Percentiles rank a stretch among this genome's conserved stretches.
These are phyloP conservation scores for Acleris holmiana DNA, from an alignment of 2,888 invertebrate species.

Conservation along the genomic window DNA sequence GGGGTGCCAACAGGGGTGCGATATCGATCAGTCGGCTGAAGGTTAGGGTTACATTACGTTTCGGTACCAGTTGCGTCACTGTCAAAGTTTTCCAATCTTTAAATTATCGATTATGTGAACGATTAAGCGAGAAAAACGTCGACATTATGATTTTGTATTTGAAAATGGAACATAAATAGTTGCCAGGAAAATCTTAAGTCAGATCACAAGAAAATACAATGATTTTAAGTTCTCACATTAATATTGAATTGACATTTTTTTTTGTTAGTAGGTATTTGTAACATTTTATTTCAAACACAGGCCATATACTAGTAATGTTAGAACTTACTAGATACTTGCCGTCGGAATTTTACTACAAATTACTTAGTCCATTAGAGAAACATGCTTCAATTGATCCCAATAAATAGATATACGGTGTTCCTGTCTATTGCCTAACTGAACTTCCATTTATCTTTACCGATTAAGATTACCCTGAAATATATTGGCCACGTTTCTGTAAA, in stretches of 20 bases:
- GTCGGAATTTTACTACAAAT: not conserved
- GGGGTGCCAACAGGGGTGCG: slow-evolving; percentile 34
- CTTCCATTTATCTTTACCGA: slow-evolving; percentile 1
- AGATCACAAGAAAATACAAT: too few relatives aligned
- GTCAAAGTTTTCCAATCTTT: not conserved
- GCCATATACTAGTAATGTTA: too few relatives aligned
- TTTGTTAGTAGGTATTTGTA: too few relatives aligned
- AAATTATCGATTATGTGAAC: slow-evolving; percentile 12
- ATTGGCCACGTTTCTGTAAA: slow-evolving; percentile 12
- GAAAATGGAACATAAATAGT: too few relatives aligned
- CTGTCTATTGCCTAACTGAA: not conserved
- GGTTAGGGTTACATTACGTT: slow-evolving; percentile 36
- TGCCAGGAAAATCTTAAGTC: too few relatives aligned
- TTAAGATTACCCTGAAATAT: slow-evolving; percentile 14
- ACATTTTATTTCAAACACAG: too few relatives aligned
- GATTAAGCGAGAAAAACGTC: too few relatives aligned
- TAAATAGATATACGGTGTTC: not conserved
- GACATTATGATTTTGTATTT: too few relatives aligned
- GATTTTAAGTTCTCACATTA: too few relatives aligned
- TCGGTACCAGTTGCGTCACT: slow-evolving; percentile 25
- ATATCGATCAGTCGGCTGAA: slow-evolving; percentile 30
- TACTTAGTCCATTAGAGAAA: too few relatives aligned
- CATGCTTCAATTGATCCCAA: not conserved
- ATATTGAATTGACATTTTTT: too few relatives aligned
- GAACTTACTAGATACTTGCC: not conserved